Conservation (phyloP, 2,888 invertebrate species). For the Beris morrisii region DNA sequence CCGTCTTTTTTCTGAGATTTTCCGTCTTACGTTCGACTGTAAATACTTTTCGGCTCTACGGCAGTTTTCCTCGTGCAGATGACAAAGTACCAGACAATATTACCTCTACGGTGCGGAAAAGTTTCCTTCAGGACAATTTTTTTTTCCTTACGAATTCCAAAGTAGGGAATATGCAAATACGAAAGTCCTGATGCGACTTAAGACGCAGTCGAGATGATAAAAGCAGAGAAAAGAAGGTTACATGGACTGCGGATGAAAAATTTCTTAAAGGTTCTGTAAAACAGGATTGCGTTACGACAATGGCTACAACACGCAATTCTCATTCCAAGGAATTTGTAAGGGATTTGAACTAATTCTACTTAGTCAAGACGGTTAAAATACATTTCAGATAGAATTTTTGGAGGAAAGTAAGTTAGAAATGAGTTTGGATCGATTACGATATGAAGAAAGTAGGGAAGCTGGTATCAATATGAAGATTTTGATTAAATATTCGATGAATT, state of each 20-base stretch:
- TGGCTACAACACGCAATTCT: not conserved
- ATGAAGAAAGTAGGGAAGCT: too few species aligned
- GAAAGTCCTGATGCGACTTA: conserved; percentile 38
- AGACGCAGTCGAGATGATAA: conserved; percentile 21
- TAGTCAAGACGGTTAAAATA: too few species aligned
- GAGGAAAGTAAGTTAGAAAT: too few species aligned
- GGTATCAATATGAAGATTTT: too few species aligned
- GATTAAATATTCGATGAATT: too few species aligned
- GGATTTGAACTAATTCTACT: conserved; percentile 1
- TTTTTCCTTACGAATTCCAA: conserved; percentile 27
- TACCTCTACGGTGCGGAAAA: conserved; percentile 8
- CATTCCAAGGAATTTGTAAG: conserved; percentile 15
- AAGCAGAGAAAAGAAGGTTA: conserved; percentile 5
- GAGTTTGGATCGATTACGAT: too few species aligned
- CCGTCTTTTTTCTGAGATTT: conserved; percentile 14
- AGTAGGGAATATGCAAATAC: conserved; percentile 38
- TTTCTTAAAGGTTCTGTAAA: conserved; percentile 16
- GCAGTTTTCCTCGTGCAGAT: not conserved
- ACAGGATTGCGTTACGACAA: not conserved
- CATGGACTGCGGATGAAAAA: not conserved
- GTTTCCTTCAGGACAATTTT: conserved; percentile 18
- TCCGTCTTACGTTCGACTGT: not conserved
- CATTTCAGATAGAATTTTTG: too few species aligned
- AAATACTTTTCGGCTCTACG: conserved; percentile 5
- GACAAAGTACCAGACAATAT: conserved; percentile 19